Evolutionary conservation across 2,888 invertebrate genomes (phyloP).

Genomic region (Dioctria rufipes): DNA sequence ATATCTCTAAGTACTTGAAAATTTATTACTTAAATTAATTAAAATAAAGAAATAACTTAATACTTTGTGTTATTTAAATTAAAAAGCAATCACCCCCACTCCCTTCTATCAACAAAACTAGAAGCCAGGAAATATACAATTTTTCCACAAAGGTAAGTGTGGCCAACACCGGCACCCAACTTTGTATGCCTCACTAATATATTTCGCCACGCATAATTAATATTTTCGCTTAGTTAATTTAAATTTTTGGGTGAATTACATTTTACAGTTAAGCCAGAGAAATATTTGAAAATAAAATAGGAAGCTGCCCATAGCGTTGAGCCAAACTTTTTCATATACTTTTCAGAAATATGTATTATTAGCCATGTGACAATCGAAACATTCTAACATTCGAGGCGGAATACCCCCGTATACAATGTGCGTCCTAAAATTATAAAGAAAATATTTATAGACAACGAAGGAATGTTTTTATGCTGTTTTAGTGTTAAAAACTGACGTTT

Average conservation of each 20-base stretch:
- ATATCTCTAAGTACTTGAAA: no score
- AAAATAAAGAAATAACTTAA: neutral
- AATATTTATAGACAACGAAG: slow-evolving; percentile 8
- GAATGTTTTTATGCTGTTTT: slow-evolving; percentile 8
- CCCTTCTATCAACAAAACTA: no score
- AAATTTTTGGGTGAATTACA: slow-evolving; percentile 16
- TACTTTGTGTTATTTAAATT: neutral
- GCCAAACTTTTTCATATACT: slow-evolving; percentile 52
- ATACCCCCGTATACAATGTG: neutral
- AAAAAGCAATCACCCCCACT: neutral
- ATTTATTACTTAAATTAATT: neutral
- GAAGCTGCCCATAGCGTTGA: neutral
- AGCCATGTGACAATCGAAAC: slow-evolving; percentile 50
- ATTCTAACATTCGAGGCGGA: neutral
- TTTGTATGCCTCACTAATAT: slow-evolving; percentile 1
- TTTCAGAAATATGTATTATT: slow-evolving; percentile 29
- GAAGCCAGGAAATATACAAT: neutral
- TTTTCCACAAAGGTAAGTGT: slow-evolving; percentile 17
- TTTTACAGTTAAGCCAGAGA: neutral
- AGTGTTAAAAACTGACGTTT: neutral
- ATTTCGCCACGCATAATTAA: slow-evolving; percentile 14
- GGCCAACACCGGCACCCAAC: neutral
- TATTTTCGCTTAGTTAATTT: slow-evolving; percentile 29
- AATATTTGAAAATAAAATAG: slow-evolving; percentile 15
- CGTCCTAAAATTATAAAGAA: slow-evolving; percentile 13